Evolutionary conservation across 23 tunicate genomes (phyloP).

Genomic region (Oikopleura dioica): DNA sequence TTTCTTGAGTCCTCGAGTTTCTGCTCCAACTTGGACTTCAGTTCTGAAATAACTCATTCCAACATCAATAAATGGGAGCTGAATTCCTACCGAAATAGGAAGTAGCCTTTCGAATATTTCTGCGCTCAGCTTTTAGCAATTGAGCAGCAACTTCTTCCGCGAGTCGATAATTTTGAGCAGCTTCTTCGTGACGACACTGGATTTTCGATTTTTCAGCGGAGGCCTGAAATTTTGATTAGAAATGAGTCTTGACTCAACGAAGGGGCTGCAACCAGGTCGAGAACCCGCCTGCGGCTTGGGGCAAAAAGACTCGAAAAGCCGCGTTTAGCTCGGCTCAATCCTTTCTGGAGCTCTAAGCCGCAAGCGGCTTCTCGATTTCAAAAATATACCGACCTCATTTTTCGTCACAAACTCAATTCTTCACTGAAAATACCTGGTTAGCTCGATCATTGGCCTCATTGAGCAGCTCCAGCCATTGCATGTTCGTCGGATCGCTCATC

Average conservation of each 20-base stretch:
- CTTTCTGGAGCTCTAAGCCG: too few species aligned
- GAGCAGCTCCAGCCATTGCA: slow-evolving; percentile 5
- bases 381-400: too few species aligned
- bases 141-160: slow-evolving; percentile 7
- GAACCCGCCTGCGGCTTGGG: too few species aligned
- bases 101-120: neutral
- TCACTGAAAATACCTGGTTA: neutral
- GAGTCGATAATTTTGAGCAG: slow-evolving; percentile 6
- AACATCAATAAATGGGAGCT: too few species aligned
- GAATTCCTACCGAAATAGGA: neutral
- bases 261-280: too few species aligned
- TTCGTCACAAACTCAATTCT: neutral
- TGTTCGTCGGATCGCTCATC: slow-evolving; percentile 10
- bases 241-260: too few species aligned
- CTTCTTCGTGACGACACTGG: neutral
- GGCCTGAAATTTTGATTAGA: neutral
- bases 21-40: neutral
- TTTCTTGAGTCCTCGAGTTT: slow-evolving; percentile 1
- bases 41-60: neutral
- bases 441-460: slow-evolving; percentile 9
- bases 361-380: too few species aligned
- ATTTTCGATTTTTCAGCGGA: neutral
- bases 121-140: neutral
- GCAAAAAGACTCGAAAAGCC: neutral
- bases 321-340: too few species aligned